These are phyloP conservation scores for Mesopsocus fuscifrons DNA, from an alignment of 2,888 invertebrate species.

Conservation along the genomic window DNA sequence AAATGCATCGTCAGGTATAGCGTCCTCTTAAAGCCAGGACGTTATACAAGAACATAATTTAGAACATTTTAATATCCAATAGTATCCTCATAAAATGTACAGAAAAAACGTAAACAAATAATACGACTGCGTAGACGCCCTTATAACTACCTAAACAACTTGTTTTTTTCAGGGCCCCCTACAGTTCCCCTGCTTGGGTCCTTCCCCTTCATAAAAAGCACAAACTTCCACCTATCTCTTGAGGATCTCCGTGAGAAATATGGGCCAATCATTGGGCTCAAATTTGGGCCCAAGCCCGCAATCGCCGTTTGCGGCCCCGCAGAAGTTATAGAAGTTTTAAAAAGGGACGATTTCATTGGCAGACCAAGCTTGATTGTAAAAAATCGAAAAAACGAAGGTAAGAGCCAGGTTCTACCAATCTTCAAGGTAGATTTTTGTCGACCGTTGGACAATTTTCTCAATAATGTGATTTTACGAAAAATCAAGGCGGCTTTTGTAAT, in stretches of 20 bases:
- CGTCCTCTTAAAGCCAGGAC: no score
- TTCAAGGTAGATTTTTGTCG: no score
- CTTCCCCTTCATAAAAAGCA: slow-evolving; percentile 7
- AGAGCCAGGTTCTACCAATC: no score
- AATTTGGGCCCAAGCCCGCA: slow-evolving; percentile 13
- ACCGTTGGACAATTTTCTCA: background rate
- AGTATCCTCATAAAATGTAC: no score
- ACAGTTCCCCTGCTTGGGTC: slow-evolving; percentile 9
- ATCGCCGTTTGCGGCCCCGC: slow-evolving; percentile 14
- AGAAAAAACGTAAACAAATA: no score
- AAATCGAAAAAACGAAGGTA: background rate
- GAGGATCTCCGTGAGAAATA: slow-evolving; percentile 13
- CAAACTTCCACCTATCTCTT: slow-evolving; percentile 10
- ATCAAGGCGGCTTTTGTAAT: no score
- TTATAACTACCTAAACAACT: no score
- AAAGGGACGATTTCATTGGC: slow-evolving; percentile 15
- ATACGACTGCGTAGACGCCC: no score
- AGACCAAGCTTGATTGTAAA: slow-evolving; percentile 1
- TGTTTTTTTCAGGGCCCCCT: slow-evolving; percentile 11
- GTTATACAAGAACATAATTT: no score
- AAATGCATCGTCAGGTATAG: no score
- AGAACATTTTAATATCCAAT: no score
- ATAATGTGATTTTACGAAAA: no score
- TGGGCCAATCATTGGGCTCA: slow-evolving; percentile 16
- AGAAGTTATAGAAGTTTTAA: slow-evolving; percentile 14